Percentiles rank a stretch among this genome's conserved stretches.
Evolutionary conservation across 2,113 vertebrate species (phyloP).

Genomic region (Platysternon megacephalum): DNA sequence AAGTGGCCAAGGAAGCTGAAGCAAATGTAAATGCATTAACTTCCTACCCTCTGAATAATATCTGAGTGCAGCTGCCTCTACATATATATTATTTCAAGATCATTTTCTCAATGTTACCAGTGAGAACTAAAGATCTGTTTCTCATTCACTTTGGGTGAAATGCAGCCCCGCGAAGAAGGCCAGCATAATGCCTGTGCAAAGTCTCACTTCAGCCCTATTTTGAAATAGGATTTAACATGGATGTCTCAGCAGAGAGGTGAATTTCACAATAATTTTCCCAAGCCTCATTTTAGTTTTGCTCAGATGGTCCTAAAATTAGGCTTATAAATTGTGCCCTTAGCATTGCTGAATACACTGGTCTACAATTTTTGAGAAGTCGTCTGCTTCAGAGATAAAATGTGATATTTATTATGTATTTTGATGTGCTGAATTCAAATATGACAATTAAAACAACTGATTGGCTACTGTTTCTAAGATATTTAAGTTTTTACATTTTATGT

Average conservation of each 20-base stretch:
- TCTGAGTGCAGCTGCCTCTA: neutral
- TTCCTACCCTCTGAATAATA: neutral
- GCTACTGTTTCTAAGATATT: no score
- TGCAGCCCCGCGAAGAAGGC: neutral
- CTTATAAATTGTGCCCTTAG: neutral
- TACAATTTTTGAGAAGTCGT: no score
- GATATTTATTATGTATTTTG: no score
- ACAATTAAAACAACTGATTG: no score
- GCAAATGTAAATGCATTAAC: neutral
- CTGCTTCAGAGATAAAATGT: no score
- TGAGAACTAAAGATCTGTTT: neutral
- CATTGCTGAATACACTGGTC: neutral
- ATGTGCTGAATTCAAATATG: no score
- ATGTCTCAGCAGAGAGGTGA: rapidly evolving
- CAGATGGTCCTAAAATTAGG: neutral
- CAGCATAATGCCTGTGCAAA: neutral
- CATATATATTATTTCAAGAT: neutral
- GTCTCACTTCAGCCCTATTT: neutral
- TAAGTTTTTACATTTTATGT: no score
- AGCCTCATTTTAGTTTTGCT: neutral
- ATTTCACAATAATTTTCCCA: neutral
- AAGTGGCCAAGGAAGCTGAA: neutral
- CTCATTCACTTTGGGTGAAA: neutral
- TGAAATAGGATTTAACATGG: neutral
- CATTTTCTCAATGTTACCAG: neutral